phyloP scores from a whole-genome alignment of 2,888 invertebrate species.

The Orthosia cruda region DNA sequence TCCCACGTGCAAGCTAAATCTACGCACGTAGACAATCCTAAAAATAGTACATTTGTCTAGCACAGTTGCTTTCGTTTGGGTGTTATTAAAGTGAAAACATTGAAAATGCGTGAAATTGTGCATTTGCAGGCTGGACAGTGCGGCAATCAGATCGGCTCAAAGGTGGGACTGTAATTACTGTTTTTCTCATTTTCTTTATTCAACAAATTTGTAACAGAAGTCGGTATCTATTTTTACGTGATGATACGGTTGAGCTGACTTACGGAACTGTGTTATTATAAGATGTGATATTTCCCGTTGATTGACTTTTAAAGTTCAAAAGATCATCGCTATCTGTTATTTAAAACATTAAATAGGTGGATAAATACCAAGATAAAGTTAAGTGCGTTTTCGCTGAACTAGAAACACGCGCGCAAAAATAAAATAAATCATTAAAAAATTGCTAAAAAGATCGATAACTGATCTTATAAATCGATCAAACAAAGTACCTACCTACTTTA shows the following conservation, averaged over 20 bases:
- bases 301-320: conserved; percentile 54
- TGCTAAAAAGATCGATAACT: too few relatives aligned
- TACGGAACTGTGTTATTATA: conserved; percentile 50
- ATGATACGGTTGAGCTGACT: conserved; percentile 26
- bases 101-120: conserved; percentile 97
- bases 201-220: neutral
- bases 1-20: conserved; percentile 64
- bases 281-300: conserved; percentile 59
- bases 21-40: conserved; percentile 64
- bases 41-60: conserved; percentile 74
- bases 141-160: conserved; percentile 98
- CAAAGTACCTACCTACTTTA: too few relatives aligned
- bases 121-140: conserved; percentile 98
- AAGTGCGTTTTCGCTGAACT: neutral
- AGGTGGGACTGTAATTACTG: conserved; percentile 91
- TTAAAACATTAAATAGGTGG: neutral
- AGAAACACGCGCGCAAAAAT: conserved; percentile 24
- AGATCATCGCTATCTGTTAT: conserved; percentile 41
- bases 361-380: neutral
- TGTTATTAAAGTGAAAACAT: conserved; percentile 71
- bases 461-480: too few relatives aligned
- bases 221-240: conserved; percentile 61
- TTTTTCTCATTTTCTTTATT: conserved; percentile 10
- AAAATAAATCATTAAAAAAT: too few relatives aligned
- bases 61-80: conserved; percentile 51